Conservation (phyloP, 1,140 invertebrate genomes). For the Papilio glaucus region DNA sequence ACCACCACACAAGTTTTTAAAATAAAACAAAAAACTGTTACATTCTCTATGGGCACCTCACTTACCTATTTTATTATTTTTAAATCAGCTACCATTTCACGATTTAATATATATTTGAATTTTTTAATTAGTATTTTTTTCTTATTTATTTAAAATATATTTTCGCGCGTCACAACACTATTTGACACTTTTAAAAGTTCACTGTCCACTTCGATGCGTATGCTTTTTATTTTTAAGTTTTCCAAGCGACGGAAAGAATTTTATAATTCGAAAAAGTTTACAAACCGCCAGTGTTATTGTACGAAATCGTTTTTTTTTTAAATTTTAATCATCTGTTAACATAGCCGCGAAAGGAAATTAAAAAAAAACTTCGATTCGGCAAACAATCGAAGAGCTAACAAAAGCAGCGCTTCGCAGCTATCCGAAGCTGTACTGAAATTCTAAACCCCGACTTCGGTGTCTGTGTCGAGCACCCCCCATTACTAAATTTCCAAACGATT, state of each 20-base stretch:
- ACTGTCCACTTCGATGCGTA: conserved; percentile 61
- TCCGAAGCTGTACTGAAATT: conserved; percentile 83
- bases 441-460: conserved; percentile 81
- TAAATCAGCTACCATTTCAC: conserved; percentile 63
- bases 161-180: conserved; percentile 56
- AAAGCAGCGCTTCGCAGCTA: conserved; percentile 79
- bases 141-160: conserved; percentile 40
- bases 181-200: conserved; percentile 53
- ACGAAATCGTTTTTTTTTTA: conserved; percentile 43
- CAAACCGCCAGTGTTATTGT: not conserved
- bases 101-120: conserved; percentile 42
- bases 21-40: conserved; percentile 60
- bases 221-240: conserved; percentile 25
- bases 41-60: conserved; percentile 63
- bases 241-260: conserved; percentile 25
- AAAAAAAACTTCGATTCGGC: conserved; percentile 72
- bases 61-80: conserved; percentile 70
- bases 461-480: conserved; percentile 81
- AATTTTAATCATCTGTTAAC: conserved; percentile 52
- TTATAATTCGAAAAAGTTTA: conserved; percentile 29
- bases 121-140: conserved; percentile 44
- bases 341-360: conserved; percentile 55
- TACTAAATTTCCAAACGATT: conserved; percentile 73
- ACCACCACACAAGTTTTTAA: conserved; percentile 68
- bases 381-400: conserved; percentile 77